Percentiles rank a stretch among this genome's conserved stretches.
phyloP scores from a whole-genome alignment of 1,140 invertebrate species.

The Halictus rubicundus region DNA sequence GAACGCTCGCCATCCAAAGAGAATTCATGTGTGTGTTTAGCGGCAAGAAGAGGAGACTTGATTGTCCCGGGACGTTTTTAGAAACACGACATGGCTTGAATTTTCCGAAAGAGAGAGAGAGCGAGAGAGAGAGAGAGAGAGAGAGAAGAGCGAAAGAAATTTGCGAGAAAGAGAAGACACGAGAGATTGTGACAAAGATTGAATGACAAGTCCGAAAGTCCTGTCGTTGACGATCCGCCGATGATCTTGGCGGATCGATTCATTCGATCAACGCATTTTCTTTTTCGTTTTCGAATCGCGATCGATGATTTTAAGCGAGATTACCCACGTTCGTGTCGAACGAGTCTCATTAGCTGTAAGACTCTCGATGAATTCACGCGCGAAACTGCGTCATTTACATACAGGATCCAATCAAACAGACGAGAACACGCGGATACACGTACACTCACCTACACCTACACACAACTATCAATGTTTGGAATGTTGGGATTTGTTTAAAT shows the following conservation, averaged over 20 bases:
- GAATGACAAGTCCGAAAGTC: conserved; percentile 15
- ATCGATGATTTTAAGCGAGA: conserved; percentile 1
- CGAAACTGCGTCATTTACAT: conserved; percentile 26
- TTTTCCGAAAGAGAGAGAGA: background rate
- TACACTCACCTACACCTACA: conserved; percentile 24
- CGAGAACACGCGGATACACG: background rate
- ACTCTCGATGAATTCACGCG: conserved; percentile 35
- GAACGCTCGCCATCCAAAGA: conserved; percentile 58
- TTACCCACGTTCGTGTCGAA: background rate
- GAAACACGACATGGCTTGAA: conserved; percentile 9
- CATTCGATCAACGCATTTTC: background rate
- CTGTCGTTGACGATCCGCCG: conserved; percentile 25
- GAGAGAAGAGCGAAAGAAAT: background rate
- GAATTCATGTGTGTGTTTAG: conserved; percentile 28
- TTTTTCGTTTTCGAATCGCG: background rate
- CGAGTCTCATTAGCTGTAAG: conserved; percentile 13
- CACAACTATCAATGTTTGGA: conserved; percentile 76
- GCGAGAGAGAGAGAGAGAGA: background rate
- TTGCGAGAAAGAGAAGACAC: background rate
- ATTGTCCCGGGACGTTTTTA: background rate
- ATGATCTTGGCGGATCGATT: background rate
- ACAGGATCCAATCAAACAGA: conserved; percentile 25
- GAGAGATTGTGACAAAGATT: background rate
- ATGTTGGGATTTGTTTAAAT: conserved; percentile 79
- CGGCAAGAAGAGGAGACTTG: background rate